Evolutionary conservation across 1,140 invertebrate genomes (phyloP).

Genomic region (Ceratitis capitata): DNA sequence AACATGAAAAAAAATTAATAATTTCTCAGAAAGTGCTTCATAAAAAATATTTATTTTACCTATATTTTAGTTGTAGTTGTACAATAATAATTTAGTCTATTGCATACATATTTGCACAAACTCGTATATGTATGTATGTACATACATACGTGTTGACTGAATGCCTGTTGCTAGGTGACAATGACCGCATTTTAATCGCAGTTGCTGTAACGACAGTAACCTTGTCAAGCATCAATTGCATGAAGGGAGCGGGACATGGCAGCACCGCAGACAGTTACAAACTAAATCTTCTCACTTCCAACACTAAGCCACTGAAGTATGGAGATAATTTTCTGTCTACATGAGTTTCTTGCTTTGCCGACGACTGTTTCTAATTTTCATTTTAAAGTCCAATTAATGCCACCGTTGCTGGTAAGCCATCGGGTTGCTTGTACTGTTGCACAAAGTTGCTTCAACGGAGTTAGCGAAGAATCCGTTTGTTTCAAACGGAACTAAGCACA

Average conservation of each 20-base stretch:
- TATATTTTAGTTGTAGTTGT: no score
- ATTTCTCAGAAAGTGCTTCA: no score
- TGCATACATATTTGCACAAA: no score
- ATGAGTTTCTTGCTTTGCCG: conserved; percentile 6
- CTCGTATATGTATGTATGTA: neutral
- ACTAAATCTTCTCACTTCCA: conserved; percentile 16
- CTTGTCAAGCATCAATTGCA: neutral
- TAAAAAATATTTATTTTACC: no score
- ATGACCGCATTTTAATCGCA: neutral
- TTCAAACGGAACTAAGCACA: conserved; percentile 34
- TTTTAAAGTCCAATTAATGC: conserved; percentile 14
- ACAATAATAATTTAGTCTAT: no score
- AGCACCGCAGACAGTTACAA: conserved; percentile 10
- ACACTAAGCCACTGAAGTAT: neutral
- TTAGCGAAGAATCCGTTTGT: conserved; percentile 20
- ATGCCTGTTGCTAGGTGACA: neutral
- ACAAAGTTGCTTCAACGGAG: conserved; percentile 16
- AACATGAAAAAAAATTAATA: no score
- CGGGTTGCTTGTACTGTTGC: neutral
- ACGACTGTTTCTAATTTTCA: conserved; percentile 7
- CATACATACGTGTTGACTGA: neutral
- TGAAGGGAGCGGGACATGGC: neutral
- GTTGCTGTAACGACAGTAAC: neutral
- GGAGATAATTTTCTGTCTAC: neutral
- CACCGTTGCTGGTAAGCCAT: neutral